Percentiles rank a stretch among this genome's conserved stretches.
These are phyloP conservation scores for Mohoua ochrocephala DNA, from an alignment of 2,113 vertebrate genomes.

Conservation along the genomic window DNA sequence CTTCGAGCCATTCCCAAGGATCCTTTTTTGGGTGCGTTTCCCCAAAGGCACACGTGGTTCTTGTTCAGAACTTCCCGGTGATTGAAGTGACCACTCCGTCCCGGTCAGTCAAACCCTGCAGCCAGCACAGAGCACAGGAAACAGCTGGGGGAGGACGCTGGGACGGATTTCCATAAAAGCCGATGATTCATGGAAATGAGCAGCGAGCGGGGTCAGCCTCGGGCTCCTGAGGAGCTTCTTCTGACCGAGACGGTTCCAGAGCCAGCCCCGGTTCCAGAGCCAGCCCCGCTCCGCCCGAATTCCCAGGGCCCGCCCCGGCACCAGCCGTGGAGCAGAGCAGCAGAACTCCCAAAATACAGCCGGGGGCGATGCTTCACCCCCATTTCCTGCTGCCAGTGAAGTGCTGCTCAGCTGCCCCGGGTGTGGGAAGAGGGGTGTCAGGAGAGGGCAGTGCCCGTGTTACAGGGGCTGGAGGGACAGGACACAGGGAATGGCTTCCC, in stretches of 20 bases:
- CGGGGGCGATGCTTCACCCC: accelerated
- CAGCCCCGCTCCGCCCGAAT: accelerated
- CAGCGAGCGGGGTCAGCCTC: background rate
- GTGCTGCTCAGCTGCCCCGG: background rate
- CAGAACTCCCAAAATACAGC: background rate
- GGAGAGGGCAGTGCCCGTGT: background rate
- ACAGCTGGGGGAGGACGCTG: background rate
- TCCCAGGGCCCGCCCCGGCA: background rate
- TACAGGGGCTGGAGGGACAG: background rate
- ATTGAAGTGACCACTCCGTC: background rate
- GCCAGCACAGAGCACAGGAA: background rate
- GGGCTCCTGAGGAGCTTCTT: background rate
- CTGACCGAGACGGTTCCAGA: accelerated
- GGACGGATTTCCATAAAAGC: background rate
- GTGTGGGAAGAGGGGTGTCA: background rate
- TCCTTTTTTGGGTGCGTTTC: background rate
- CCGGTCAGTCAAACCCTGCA: background rate
- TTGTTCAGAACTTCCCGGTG: background rate
- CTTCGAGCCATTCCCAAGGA: background rate
- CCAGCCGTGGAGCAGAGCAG: accelerated
- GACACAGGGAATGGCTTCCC: background rate
- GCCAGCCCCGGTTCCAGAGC: accelerated
- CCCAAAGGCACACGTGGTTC: background rate
- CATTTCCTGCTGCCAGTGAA: background rate
- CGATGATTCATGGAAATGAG: background rate